phyloP scores from a whole-genome alignment of 1,140 invertebrate genomes.

The Drosophila bifasciata region DNA sequence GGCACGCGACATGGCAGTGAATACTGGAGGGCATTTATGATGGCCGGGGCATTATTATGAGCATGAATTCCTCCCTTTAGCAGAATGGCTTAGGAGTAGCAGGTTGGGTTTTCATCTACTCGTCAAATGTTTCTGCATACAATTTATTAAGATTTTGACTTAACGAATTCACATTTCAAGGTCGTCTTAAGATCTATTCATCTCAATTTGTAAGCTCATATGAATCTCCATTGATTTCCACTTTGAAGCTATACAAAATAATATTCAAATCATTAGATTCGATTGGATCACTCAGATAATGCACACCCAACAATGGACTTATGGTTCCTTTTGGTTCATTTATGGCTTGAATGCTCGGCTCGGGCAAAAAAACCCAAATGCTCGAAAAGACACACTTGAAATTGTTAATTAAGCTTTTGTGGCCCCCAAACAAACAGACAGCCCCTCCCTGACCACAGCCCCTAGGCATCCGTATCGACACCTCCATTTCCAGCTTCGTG shows the following conservation, averaged over 20 bases:
- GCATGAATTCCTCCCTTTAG: no score
- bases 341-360: slow-evolving; percentile 31
- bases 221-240: slow-evolving; percentile 22
- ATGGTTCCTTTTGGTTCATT: slow-evolving; percentile 6
- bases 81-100: no score
- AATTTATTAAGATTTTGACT: no score
- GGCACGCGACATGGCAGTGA: slow-evolving; percentile 43
- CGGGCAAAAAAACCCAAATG: slow-evolving; percentile 8
- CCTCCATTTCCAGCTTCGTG: slow-evolving; percentile 27
- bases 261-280: slow-evolving; percentile 27
- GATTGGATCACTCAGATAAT: slow-evolving; percentile 1
- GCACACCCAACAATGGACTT: not conserved
- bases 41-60: no score
- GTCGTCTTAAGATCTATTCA: no score
- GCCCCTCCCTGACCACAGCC: slow-evolving; percentile 9
- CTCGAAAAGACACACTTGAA: slow-evolving; percentile 33
- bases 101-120: no score
- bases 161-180: no score
- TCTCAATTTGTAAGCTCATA: not conserved
- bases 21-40: slow-evolving; percentile 1
- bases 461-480: slow-evolving; percentile 4
- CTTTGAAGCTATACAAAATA: not conserved
- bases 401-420: slow-evolving; percentile 60
- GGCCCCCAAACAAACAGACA: slow-evolving; percentile 19
- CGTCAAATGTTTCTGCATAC: no score